phyloP scores from a whole-genome alignment of 2,797 vertebrate species.

The Bufotes viridis region DNA sequence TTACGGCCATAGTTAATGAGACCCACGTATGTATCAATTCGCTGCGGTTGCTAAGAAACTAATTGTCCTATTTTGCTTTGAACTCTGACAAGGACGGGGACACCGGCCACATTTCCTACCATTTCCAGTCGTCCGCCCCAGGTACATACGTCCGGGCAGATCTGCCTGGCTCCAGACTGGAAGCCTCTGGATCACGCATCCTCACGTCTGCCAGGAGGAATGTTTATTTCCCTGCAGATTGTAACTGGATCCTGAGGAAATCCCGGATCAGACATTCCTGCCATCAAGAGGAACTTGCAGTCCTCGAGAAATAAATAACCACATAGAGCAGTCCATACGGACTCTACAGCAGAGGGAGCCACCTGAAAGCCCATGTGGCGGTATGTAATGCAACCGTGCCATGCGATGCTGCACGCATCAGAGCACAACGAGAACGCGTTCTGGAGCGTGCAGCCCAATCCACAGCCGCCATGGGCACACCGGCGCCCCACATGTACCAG shows the following conservation, averaged over 20 bases:
- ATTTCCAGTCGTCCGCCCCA: no score
- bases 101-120: no score
- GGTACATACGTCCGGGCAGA: no score
- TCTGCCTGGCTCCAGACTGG: not conserved
- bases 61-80: no score
- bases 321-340: not conserved
- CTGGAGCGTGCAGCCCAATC: not conserved
- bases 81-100: no score
- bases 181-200: conserved; percentile 3
- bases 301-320: not conserved
- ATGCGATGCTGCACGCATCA: not conserved
- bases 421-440: not conserved
- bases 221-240: conserved; percentile 8
- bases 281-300: not conserved
- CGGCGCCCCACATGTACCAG: not conserved
- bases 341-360: not conserved
- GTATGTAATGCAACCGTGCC: not conserved
- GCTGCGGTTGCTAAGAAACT: no score
- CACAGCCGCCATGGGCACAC: not conserved
- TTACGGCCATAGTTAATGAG: no score
- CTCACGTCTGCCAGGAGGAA: conserved; percentile 4
- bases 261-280: conserved; percentile 24
- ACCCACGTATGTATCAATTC: no score
- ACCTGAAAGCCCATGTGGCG: not conserved
- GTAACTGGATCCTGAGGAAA: conserved; percentile 41